These are phyloP conservation scores for Xenentodon cancila DNA, from an alignment of 2,797 vertebrate genomes.

Conservation along the genomic window DNA sequence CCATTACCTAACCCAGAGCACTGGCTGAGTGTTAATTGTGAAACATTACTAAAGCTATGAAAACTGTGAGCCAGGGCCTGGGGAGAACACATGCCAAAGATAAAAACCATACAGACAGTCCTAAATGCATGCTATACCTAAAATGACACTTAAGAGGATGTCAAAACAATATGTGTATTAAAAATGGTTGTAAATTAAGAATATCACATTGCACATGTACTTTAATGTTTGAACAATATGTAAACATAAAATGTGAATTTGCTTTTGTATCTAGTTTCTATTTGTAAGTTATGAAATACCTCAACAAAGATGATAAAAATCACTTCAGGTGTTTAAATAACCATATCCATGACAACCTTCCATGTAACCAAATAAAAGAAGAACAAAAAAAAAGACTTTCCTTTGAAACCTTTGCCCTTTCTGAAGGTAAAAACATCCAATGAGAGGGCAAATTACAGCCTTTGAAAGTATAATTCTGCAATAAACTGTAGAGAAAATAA, in stretches of 20 bases:
- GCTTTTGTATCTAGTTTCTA: neutral
- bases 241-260: neutral
- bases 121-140: slow-evolving; percentile 54
- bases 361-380: no score
- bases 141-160: slow-evolving; percentile 18
- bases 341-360: no score
- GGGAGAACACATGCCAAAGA: slow-evolving; percentile 56
- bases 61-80: slow-evolving; percentile 71
- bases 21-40: slow-evolving; percentile 77
- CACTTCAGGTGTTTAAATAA: no score
- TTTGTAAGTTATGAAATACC: neutral
- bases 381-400: no score
- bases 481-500: no score
- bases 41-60: slow-evolving; percentile 77
- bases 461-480: no score
- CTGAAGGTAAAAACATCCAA: no score
- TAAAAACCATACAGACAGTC: slow-evolving; percentile 56
- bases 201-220: neutral
- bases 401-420: no score
- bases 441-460: no score
- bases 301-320: no score
- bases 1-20: slow-evolving; percentile 67
- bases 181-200: neutral
- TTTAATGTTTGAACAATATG: neutral
- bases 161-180: slow-evolving; percentile 14